Conservation (phyloP, 1,140 invertebrate species). For the Anastrepha obliqua region DNA sequence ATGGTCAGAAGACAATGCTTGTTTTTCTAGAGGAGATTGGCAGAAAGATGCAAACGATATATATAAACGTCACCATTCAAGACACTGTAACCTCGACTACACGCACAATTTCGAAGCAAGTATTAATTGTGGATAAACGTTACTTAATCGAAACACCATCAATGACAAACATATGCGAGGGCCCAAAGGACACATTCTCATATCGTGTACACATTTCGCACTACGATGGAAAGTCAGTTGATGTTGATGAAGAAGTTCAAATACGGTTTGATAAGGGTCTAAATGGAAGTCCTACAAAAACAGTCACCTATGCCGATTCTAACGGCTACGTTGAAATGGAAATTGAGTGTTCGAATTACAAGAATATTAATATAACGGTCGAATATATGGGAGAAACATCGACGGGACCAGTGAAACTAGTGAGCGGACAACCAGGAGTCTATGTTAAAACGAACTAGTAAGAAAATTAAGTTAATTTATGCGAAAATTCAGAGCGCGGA, state of each 20-base stretch:
- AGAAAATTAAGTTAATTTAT: neutral
- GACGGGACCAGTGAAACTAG: neutral
- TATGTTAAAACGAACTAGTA: slow-evolving; percentile 15
- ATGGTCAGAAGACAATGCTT: neutral
- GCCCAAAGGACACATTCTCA: neutral
- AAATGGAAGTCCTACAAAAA: neutral
- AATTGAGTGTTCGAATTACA: neutral
- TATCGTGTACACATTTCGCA: neutral
- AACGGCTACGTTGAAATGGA: neutral
- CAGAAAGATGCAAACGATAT: neutral
- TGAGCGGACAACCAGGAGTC: neutral
- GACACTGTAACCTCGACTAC: neutral
- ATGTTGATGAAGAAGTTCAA: slow-evolving; percentile 27
- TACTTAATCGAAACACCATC: neutral
- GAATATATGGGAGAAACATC: neutral
- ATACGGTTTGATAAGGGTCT: neutral
- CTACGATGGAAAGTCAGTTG: neutral
- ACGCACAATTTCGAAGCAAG: slow-evolving; percentile 5
- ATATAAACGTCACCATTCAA: neutral
- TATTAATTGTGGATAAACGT: neutral
- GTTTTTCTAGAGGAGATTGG: neutral
- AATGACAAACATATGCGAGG: neutral
- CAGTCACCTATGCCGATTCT: neutral
- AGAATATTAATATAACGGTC: neutral
- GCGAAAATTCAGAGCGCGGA: too few relatives aligned